Base-by-base conservation (phyloP, 2,888 invertebrate species). In the Agrotis exclamationis region DNA sequence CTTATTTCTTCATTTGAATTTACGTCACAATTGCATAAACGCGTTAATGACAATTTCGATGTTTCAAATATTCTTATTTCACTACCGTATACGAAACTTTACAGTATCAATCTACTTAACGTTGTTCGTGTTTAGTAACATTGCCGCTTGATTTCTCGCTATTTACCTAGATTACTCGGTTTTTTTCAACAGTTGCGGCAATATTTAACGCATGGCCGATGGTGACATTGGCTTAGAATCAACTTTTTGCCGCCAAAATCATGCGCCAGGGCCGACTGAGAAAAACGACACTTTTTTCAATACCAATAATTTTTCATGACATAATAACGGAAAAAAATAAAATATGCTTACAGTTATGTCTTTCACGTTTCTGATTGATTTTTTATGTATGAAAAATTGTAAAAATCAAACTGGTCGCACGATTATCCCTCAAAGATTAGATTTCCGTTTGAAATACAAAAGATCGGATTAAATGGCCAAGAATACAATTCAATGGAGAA, bases 131-230 rank as follows among this genome's bases (percentile, higher is more conserved):
- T 94, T 92, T 93, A 89, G 94, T 92, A 95, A 95, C 87, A 89
- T 91, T 90, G 88, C 85, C 82, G 88, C 80, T 89, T 92, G 96
- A 95, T 96, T 96, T 96, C 94, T 92, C 94, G 95, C 93, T 94
- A 92, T 95, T 96, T 96, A 95, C 93, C 91, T 83, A 94, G 93
- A 95, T 96, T 95, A 94, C 90, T 92, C 91, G 94, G 89, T 92
- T 96, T 95, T 94, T 95, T 94, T 90, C 85, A 78, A 85, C 86
- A 89, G 93, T 95, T 96, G 94, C 93, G 92, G 88, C 93, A 96
- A 93, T 91, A 88, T 88, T 92, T 94, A 91, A 94, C 95, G 96
- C 95, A 93, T 94, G 93, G 93, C 83, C 89, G 93, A 82, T 79
- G 84, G 88, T 94, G 96, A 94, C 96, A 96, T 96, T 96, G 96